These are phyloP conservation scores for Schrankia costaestrigalis DNA, from an alignment of 2,888 invertebrate species.

Conservation along the genomic window DNA sequence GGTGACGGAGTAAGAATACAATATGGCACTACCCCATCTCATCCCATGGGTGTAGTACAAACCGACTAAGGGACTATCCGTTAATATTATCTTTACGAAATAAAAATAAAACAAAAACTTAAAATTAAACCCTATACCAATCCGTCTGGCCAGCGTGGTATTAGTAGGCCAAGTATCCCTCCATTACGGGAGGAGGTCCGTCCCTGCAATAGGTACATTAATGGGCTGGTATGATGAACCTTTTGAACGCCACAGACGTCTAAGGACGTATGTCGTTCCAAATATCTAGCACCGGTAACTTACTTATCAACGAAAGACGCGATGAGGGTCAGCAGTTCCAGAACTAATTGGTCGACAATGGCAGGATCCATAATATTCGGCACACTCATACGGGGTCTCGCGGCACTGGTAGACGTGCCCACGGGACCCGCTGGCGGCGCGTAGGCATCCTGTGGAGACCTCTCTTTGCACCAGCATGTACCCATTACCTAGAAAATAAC, in stretches of 20 bases:
- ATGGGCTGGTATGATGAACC: neutral
- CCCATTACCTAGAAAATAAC: conserved; percentile 81
- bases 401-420: conserved; percentile 25
- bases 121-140: too few species aligned
- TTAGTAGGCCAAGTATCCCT: too few species aligned
- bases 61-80: too few species aligned
- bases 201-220: conserved; percentile 1
- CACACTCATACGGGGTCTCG: conserved; percentile 30
- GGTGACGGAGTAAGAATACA: too few species aligned
- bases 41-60: too few species aligned
- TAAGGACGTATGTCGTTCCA: too few species aligned
- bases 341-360: conserved; percentile 86
- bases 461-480: conserved; percentile 87
- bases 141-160: too few species aligned
- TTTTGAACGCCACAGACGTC: too few species aligned
- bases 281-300: conserved; percentile 41
- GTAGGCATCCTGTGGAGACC: conserved; percentile 74
- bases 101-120: too few species aligned
- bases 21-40: too few species aligned
- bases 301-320: conserved; percentile 90
- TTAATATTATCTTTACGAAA: too few species aligned
- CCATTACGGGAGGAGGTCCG: neutral
- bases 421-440: conserved; percentile 42
- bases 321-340: conserved; percentile 90
- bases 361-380: conserved; percentile 54